These are phyloP conservation scores for Melipona bicolor DNA, from an alignment of 2,888 invertebrate species.

Conservation along the genomic window DNA sequence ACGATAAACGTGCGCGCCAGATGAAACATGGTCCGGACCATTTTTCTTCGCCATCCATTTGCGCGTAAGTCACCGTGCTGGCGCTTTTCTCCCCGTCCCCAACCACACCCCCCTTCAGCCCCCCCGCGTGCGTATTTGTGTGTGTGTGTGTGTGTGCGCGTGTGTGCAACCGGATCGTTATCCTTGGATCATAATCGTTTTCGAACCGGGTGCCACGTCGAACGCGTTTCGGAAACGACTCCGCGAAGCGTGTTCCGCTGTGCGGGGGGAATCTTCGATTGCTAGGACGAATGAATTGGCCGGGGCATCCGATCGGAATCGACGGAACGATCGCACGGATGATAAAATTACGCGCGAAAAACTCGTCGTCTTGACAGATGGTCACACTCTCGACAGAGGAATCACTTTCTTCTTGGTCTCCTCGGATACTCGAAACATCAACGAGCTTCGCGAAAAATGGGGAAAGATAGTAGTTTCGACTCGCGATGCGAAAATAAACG, in stretches of 20 bases:
- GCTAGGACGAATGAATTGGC: neutral
- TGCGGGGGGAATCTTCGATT: constrained; percentile 7
- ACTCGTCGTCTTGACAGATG: too few species aligned
- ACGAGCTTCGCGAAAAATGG: too few species aligned
- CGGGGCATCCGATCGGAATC: neutral
- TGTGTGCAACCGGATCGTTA: constrained; percentile 58
- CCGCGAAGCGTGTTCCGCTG: constrained; percentile 11
- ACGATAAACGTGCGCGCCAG: constrained; percentile 74
- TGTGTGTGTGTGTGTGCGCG: neutral
- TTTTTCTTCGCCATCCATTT: constrained; percentile 71
- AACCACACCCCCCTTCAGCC: neutral
- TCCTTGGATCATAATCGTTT: constrained; percentile 68
- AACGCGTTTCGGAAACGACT: constrained; percentile 8
- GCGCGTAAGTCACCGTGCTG: constrained; percentile 52
- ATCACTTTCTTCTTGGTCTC: too few species aligned
- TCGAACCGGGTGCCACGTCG: constrained; percentile 23
- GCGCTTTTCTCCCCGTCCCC: neutral
- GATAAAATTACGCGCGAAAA: neutral
- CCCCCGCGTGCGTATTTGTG: too few species aligned
- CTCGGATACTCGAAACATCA: too few species aligned
- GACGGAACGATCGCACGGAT: neutral
- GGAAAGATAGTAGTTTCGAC: too few species aligned
- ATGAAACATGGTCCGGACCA: constrained; percentile 72
- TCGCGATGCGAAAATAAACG: too few species aligned
- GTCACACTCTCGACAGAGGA: too few species aligned